Evolutionary conservation across 64 coral and sea anemone genomes (phyloP), one percentile per base, ranked within the genome.

Genomic region (Dendronephthya gigantea): DNA sequence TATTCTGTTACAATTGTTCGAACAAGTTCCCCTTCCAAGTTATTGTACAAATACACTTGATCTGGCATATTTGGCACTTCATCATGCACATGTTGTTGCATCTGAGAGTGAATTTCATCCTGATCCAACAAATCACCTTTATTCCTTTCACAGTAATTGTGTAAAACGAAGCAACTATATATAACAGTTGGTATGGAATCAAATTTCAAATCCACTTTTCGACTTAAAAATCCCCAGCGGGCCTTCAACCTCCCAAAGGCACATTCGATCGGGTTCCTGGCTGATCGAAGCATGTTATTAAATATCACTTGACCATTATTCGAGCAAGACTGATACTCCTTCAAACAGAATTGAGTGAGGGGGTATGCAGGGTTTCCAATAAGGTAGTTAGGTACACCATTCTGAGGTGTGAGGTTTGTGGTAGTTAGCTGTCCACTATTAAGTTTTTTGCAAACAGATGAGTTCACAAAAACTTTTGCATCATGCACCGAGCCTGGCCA

Each of bases 401-500:
- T 33, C 9, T 17, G 30, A 70, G 27, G 66, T 25, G 19, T 70
- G 66, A 70, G 66, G 66, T 25, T 7, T 7, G 66, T 70, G 30
- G 9, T 9, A 25, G 66, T 10, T 70, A 70, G 28, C 12, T 84
- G 38, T 84, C 88, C 83, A 45, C 22, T 70, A 30, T 43, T 84
- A 79, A 90, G 23, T 62, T 84, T 90, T 2, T 85, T 58, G 31
- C 83, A 72, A 23, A 85, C 62, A 9, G 16, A 25, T 48, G 43
- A 90, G 58, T 89, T 89, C 43, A 82, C 52, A 83, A 83, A 89
- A 37, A 89, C 59, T 72, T 89, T 89, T 25, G 82, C 88, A 36
- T 89, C 88, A 89, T 89, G 81, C 27, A 89, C 88, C 47, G 88
- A 89, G 40, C 82, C 88, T 14, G 88, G 88, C 88, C 82, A 89